Percentiles rank a stretch among this genome's conserved stretches.
Conservation (phyloP, 1,140 invertebrate genomes). For the Epicauta chinensis region DNA sequence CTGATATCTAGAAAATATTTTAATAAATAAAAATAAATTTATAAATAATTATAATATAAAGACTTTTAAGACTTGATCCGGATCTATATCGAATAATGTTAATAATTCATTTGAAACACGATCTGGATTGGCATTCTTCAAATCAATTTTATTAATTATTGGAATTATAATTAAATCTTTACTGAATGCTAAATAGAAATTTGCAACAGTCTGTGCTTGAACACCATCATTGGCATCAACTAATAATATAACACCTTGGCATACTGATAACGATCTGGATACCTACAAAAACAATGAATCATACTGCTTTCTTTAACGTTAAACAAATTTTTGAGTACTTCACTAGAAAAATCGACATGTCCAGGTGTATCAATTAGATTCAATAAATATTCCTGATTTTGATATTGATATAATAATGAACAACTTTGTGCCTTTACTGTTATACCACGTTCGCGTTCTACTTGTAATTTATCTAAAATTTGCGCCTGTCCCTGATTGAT, state of each 20-base stretch:
- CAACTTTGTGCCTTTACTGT: constrained; percentile 98
- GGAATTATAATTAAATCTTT: constrained; percentile 81
- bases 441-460: constrained; percentile 93
- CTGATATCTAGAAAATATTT: too few species aligned
- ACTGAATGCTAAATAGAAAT: constrained; percentile 88
- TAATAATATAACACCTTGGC: constrained; percentile 90
- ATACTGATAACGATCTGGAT: constrained; percentile 80
- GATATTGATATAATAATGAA: constrained; percentile 72
- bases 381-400: constrained; percentile 70
- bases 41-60: too few species aligned
- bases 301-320: neutral
- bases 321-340: constrained; percentile 54
- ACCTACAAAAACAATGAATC: constrained; percentile 45
- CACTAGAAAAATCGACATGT: constrained; percentile 97
- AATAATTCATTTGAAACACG: constrained; percentile 71
- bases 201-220: constrained; percentile 96
- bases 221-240: constrained; percentile 97
- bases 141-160: constrained; percentile 95
- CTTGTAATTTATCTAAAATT: constrained; percentile 80
- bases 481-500: constrained; percentile 64
- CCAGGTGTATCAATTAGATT: constrained; percentile 98
- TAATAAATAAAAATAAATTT: too few species aligned
- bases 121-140: constrained; percentile 84
- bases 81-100: constrained; percentile 78
- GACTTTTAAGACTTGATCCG: constrained; percentile 58